A percentile compares a stretch with the other conserved stretches of the same genome.
phyloP scores from a whole-genome alignment of 2,888 invertebrate species.

The Watsonalla binaria region DNA sequence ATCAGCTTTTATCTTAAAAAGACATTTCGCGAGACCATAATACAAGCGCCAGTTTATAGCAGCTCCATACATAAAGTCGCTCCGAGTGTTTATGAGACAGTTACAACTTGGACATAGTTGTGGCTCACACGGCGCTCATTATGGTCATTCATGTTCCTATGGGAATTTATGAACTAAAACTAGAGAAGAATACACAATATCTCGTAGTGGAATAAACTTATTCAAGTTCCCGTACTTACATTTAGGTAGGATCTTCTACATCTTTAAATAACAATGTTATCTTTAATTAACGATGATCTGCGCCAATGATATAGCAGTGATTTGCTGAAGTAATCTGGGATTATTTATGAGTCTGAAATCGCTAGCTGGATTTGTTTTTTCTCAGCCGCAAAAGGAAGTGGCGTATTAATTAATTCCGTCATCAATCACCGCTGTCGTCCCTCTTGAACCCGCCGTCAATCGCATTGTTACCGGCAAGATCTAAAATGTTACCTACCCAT shows the following conservation, averaged over 20 bases:
- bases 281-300: not conserved
- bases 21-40: too few relatives aligned
- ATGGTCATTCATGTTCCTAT: not conserved
- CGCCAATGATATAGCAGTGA: not conserved
- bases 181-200: too few relatives aligned
- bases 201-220: too few relatives aligned
- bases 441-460: constrained; percentile 54
- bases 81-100: constrained; percentile 2
- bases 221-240: too few relatives aligned
- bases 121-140: not conserved
- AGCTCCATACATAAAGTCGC: not conserved
- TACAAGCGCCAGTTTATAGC: too few relatives aligned
- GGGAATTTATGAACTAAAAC: not conserved
- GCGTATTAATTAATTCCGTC: constrained; percentile 66
- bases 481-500: constrained; percentile 31
- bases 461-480: constrained; percentile 52
- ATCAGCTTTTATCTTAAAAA: too few relatives aligned
- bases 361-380: constrained; percentile 48
- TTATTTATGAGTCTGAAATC: constrained; percentile 25
- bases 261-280: too few relatives aligned
- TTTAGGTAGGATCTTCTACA: too few relatives aligned
- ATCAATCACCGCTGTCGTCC: constrained; percentile 63
- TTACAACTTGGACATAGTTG: not conserved
- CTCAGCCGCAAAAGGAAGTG: constrained; percentile 53
- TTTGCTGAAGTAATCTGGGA: not conserved